A percentile compares a stretch with the other conserved stretches of the same genome.
Conservation (phyloP, 2,888 invertebrate genomes). For the Platynereis dumerilii region DNA sequence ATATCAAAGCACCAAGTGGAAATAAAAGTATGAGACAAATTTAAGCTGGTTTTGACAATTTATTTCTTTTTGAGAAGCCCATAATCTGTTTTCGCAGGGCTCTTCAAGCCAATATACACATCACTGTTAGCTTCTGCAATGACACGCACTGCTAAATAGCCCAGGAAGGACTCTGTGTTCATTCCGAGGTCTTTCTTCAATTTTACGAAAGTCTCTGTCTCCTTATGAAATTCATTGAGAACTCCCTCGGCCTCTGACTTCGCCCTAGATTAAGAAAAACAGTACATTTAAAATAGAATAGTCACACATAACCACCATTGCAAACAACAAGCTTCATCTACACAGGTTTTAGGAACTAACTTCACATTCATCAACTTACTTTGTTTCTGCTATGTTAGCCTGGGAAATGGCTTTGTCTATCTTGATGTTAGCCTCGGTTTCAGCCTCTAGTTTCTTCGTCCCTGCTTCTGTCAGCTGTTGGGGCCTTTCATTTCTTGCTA, state of each 20-base stretch:
- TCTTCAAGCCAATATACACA: slow-evolving; percentile 53
- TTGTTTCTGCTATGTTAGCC: slow-evolving; percentile 47
- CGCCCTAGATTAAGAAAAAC: slow-evolving; percentile 20
- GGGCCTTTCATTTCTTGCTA: slow-evolving; percentile 54
- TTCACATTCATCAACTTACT: too few species aligned
- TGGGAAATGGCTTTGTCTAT: slow-evolving; percentile 54
- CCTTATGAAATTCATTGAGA: slow-evolving; percentile 48
- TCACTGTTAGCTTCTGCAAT: slow-evolving; percentile 54
- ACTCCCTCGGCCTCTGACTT: slow-evolving; percentile 48
- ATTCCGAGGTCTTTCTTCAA: slow-evolving; percentile 46
- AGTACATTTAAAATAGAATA: too few species aligned
- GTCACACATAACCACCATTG: too few species aligned
- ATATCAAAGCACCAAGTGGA: too few species aligned
- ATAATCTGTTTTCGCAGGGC: slow-evolving; percentile 43
- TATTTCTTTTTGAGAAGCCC: too few species aligned
- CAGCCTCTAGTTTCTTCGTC: slow-evolving; percentile 51
- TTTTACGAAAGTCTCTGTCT: slow-evolving; percentile 50
- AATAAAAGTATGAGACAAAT: too few species aligned
- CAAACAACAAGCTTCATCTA: too few species aligned
- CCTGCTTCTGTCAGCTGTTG: slow-evolving; percentile 52
- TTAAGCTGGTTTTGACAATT: too few species aligned
- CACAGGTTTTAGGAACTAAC: too few species aligned
- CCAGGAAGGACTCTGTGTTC: slow-evolving; percentile 53
- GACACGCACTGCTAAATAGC: slow-evolving; percentile 54
- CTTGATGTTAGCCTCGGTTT: slow-evolving; percentile 53